Evolutionary conservation across 2,888 invertebrate genomes (phyloP).

Genomic region (Eledona agricola): DNA sequence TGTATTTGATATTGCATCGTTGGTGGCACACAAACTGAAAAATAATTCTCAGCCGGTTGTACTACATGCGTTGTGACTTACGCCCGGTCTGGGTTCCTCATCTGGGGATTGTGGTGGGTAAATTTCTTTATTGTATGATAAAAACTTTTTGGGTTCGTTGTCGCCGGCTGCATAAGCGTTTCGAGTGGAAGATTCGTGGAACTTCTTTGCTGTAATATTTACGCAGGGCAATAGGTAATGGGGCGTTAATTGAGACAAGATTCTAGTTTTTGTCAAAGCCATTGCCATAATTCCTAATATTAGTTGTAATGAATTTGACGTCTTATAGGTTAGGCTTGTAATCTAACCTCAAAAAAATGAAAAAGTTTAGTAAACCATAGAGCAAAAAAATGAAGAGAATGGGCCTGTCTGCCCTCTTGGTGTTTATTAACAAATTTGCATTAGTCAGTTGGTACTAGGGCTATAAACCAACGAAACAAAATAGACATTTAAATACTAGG

Average conservation of each 20-base stretch:
- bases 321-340: too few species aligned
- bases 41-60: conserved; percentile 6
- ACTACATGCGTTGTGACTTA: conserved; percentile 64
- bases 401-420: too few species aligned
- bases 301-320: not conserved
- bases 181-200: conserved; percentile 12
- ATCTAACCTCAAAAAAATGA: conserved; percentile 3
- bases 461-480: too few species aligned
- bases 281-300: conserved; percentile 1
- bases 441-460: too few species aligned
- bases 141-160: conserved; percentile 67
- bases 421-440: too few species aligned
- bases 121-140: conserved; percentile 75
- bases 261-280: not conserved
- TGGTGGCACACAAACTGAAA: conserved; percentile 89
- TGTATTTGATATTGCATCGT: conserved; percentile 86
- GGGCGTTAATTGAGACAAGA: not conserved
- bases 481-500: too few species aligned
- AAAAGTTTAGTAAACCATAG: too few species aligned
- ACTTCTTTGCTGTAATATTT: conserved; percentile 5
- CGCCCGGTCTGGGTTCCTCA: conserved; percentile 84
- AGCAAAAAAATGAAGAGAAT: too few species aligned
- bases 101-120: conserved; percentile 80
- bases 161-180: conserved; percentile 13
- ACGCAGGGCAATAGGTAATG: not conserved